Conservation (phyloP, 2,888 invertebrate genomes). For the Dinocampus coccinellae region DNA sequence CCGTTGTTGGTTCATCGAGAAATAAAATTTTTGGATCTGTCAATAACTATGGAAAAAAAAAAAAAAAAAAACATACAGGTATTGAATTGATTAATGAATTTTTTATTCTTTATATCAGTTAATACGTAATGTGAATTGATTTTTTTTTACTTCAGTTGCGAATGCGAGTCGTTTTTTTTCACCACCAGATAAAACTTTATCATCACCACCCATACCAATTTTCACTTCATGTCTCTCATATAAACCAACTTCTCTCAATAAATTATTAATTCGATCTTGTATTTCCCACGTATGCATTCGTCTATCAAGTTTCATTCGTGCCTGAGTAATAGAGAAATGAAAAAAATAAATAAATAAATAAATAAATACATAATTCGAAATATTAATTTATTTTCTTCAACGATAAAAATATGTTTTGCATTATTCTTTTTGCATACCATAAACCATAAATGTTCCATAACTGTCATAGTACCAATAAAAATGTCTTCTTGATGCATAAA, state of each 20-base stretch:
- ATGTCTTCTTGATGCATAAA: conserved; percentile 94
- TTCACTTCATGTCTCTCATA: conserved; percentile 79
- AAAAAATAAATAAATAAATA: conserved; percentile 19
- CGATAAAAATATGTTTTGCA: background rate
- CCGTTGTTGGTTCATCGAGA: conserved; percentile 97
- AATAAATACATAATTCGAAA: no score
- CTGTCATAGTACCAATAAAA: conserved; percentile 87
- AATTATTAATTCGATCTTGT: conserved; percentile 76
- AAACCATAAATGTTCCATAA: conserved; percentile 87
- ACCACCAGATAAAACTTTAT: conserved; percentile 91
- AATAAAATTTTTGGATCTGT: conserved; percentile 93
- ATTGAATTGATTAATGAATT: background rate
- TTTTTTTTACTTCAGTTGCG: conserved; percentile 86
- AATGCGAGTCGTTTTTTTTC: conserved; percentile 94
- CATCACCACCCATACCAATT: conserved; percentile 82
- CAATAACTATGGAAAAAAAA: conserved; percentile 74
- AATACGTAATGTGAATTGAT: conserved; percentile 2
- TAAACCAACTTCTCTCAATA: conserved; percentile 81
- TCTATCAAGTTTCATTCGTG: conserved; percentile 83
- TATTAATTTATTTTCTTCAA: background rate
- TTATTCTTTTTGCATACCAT: conserved; percentile 75
- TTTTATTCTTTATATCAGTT: background rate
- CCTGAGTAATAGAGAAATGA: conserved; percentile 72
- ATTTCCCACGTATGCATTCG: conserved; percentile 75
- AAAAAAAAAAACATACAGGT: conserved; percentile 8